Evolutionary conservation across 2,888 invertebrate species (phyloP), one percentile per base, ranked within the genome.

Genomic region (Synergus gifuensis): DNA sequence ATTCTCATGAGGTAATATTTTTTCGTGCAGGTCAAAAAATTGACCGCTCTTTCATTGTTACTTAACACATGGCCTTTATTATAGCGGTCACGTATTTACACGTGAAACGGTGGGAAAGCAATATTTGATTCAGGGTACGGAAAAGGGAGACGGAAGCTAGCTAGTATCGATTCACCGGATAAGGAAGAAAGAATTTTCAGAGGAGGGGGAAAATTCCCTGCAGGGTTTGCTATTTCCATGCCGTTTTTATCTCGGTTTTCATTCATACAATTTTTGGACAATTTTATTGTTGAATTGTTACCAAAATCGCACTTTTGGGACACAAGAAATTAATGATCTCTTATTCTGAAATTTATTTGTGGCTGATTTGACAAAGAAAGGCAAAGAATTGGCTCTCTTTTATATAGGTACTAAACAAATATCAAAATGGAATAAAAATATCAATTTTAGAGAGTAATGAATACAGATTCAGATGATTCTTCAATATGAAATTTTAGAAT

Each of bases 351-450:
- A n/a, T 9, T 9, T n/a, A 54, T 54, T n/a, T 54, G 54, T 54
- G 54, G 54, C n/a, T 54, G 54, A 18, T 54, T 54, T n/a, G n/a
- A 54, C 54, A 54, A 54, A n/a, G 54, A 54, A 54, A 54, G 54
- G n/a, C n/a, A n/a, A 54, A 54, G n/a, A 54, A 54, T 54, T 54
- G n/a, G 54, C 2, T 54, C n/a, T 54, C n/a, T 54, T 54, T 9
- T 9, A 9, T 14, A 9, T 9, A 54, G 5, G 9, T n/a, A n/a
- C n/a, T 54, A n/a, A 54, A 54, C n/a, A 16, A 54, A 8, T 16
- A n/a, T 9, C n/a, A n/a, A 36, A 36, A n/a, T 54, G 8, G 9
- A 54, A n/a, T 18, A 54, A 54, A 54, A 54, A 54, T 54, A 54
- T 54, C 54, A 54, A 28, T 28, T 28, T 28, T 28, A 28, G 28